Evolutionary conservation across 2,797 vertebrate genomes (phyloP).

Genomic region (Typhlichthys eigenmanni): DNA sequence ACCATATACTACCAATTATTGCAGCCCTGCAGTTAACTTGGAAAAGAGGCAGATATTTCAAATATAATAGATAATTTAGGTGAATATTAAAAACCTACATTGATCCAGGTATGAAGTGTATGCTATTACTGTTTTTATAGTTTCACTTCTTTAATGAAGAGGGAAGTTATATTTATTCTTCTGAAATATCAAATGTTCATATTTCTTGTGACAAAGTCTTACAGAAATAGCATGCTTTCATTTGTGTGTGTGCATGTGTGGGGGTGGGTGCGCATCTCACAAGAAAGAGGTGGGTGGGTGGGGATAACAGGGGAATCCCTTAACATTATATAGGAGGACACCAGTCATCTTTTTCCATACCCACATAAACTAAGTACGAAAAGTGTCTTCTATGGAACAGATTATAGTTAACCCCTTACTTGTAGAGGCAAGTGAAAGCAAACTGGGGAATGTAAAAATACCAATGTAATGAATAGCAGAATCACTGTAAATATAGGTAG

Average conservation of each 20-base stretch:
- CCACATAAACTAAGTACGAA: conserved; percentile 19
- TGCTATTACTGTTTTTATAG: too few species aligned
- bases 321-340: background rate
- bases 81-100: background rate
- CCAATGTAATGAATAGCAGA: background rate
- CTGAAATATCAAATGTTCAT: background rate
- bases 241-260: background rate
- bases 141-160: too few species aligned
- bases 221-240: too few species aligned
- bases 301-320: conserved; percentile 51
- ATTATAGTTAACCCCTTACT: background rate
- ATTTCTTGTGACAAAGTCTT: background rate
- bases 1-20: too few species aligned
- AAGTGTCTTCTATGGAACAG: conserved; percentile 6
- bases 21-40: too few species aligned
- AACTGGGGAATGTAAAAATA: background rate
- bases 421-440: too few species aligned
- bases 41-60: too few species aligned
- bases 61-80: background rate
- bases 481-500: background rate
- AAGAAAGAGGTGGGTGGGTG: conserved; percentile 37
- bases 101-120: background rate
- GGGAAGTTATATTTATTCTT: background rate
- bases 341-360: conserved; percentile 39
- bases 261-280: background rate